These are phyloP conservation scores for Synergus laeviventris DNA, from an alignment of 2,888 invertebrate genomes.

Conservation along the genomic window DNA sequence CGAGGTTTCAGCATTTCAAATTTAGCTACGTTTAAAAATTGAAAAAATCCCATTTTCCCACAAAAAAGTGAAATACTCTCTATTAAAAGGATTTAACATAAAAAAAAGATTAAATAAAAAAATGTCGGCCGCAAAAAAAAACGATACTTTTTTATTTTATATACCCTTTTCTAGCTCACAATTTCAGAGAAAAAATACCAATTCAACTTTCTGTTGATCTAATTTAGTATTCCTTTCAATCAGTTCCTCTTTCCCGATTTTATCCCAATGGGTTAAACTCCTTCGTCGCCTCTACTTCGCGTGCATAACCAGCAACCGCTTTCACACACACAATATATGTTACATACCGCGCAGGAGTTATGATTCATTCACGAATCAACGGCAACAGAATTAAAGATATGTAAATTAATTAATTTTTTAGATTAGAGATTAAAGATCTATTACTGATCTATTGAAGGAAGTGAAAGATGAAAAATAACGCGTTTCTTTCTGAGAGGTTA, in stretches of 20 bases:
- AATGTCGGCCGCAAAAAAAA: no score
- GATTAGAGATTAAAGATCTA: no score
- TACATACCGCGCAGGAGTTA: not conserved
- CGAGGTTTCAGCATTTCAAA: conserved; percentile 1
- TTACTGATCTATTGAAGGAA: no score
- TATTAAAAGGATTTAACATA: no score
- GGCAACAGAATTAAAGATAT: not conserved
- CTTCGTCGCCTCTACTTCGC: not conserved
- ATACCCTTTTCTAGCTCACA: no score
- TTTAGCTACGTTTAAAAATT: not conserved
- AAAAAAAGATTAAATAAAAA: no score
- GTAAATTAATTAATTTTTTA: no score
- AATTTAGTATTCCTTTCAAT: not conserved
- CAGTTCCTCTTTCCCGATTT: not conserved
- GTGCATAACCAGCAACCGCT: not conserved
- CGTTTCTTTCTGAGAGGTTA: not conserved
- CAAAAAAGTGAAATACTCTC: no score
- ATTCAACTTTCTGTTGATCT: not conserved
- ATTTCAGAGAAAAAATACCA: no score
- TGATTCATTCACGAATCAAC: not conserved
- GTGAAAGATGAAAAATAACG: not conserved
- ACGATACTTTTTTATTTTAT: no score
- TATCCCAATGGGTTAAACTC: not conserved
- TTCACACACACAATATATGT: not conserved
- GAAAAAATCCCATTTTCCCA: no score